Evolutionary conservation across 1,140 invertebrate genomes (phyloP).

Genomic region (Druon quercuslanigerum): DNA sequence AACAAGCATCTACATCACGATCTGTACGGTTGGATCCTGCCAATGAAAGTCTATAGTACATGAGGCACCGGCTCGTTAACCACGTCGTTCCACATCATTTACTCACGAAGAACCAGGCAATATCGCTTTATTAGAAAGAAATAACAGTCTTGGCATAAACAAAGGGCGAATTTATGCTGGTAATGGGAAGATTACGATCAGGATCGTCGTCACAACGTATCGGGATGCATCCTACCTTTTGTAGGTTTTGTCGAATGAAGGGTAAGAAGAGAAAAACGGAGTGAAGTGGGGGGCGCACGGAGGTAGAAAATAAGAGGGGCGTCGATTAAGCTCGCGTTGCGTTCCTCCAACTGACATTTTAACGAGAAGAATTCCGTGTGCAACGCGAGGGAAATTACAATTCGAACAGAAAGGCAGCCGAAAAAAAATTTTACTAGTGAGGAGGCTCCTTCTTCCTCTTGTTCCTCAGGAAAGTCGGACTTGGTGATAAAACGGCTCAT

Average conservation of each 20-base stretch:
- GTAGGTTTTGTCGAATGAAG: slow-evolving; percentile 16
- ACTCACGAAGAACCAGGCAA: slow-evolving; percentile 49
- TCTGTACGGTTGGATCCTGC: slow-evolving; percentile 4
- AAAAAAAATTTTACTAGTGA: not conserved
- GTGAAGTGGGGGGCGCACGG: not conserved
- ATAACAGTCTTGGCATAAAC: slow-evolving; percentile 54
- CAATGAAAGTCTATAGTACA: slow-evolving; percentile 5
- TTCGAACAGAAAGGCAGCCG: slow-evolving; percentile 5
- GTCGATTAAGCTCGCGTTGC: slow-evolving; percentile 5
- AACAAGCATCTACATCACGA: slow-evolving; percentile 3
- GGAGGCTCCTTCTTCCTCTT: not conserved
- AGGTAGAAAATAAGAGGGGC: not conserved
- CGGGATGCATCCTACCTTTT: not conserved
- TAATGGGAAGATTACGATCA: not conserved
- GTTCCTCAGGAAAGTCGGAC: not conserved
- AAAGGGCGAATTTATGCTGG: slow-evolving; percentile 56
- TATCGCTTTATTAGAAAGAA: slow-evolving; percentile 65
- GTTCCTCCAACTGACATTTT: slow-evolving; percentile 32
- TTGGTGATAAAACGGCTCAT: slow-evolving; percentile 36
- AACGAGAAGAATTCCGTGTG: slow-evolving; percentile 27
- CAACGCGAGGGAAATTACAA: slow-evolving; percentile 37
- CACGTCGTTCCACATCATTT: slow-evolving; percentile 60
- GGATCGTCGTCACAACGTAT: not conserved
- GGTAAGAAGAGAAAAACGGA: not conserved
- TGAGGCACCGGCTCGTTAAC: slow-evolving; percentile 56